Evolutionary conservation across 1,140 invertebrate genomes (phyloP).

Genomic region (Drosophila sucinea): DNA sequence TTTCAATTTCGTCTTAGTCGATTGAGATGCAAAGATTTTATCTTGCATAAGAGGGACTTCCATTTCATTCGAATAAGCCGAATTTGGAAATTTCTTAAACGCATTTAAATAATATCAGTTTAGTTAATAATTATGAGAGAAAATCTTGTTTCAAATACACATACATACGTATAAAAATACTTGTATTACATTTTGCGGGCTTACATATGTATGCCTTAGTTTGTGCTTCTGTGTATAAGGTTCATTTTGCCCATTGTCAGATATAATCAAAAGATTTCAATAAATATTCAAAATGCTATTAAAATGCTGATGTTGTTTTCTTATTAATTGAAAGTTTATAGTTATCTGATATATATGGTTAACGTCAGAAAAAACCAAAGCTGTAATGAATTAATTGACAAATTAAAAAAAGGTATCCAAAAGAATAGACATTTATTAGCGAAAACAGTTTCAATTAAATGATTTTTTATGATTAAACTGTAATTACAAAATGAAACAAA

Average conservation of each 20-base stretch:
- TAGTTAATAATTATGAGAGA: background rate
- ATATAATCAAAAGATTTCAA: conserved; percentile 13
- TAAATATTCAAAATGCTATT: conserved; percentile 19
- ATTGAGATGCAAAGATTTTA: background rate
- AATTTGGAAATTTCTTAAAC: background rate
- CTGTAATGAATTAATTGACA: too few relatives aligned
- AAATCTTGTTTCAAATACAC: conserved; percentile 1
- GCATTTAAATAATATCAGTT: background rate
- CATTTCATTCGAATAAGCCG: background rate
- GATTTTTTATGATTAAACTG: too few relatives aligned
- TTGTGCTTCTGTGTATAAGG: background rate
- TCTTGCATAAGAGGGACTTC: background rate
- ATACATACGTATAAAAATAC: background rate
- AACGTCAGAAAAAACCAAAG: too few relatives aligned
- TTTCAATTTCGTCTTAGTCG: conserved; percentile 17
- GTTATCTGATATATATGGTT: too few relatives aligned
- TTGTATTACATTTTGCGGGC: too few relatives aligned
- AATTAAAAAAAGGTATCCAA: too few relatives aligned
- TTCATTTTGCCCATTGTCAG: background rate
- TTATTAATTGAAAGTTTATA: too few relatives aligned
- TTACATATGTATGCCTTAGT: background rate
- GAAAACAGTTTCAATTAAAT: too few relatives aligned
- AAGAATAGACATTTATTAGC: too few relatives aligned
- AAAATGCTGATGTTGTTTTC: background rate
- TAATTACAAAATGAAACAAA: too few relatives aligned